Conservation (phyloP, 2,888 invertebrate genomes). For the Drosophila glabriapex region DNA sequence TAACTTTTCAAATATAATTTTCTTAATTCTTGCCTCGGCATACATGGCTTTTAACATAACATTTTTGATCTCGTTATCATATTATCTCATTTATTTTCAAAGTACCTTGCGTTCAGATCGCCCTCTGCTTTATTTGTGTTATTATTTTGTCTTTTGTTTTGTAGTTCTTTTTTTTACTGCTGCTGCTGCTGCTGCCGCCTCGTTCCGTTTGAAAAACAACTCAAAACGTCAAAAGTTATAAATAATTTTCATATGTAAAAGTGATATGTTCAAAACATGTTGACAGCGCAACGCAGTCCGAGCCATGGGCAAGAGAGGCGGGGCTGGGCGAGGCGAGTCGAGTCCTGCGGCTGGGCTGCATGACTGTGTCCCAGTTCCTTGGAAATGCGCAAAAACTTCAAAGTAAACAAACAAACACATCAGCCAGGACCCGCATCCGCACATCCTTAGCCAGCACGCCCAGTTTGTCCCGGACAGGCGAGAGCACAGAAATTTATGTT, state of each 20-base stretch:
- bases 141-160: slow-evolving; percentile 1
- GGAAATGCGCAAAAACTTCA: slow-evolving; percentile 74
- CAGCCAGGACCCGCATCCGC: slow-evolving; percentile 43
- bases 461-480: slow-evolving; percentile 22
- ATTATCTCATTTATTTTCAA: slow-evolving; percentile 29
- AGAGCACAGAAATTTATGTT: slow-evolving; percentile 69
- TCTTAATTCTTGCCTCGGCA: not conserved
- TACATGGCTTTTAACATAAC: not conserved
- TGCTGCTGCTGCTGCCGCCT: slow-evolving; percentile 10
- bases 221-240: slow-evolving; percentile 80
- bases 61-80: not conserved
- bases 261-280: slow-evolving; percentile 81
- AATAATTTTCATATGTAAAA: slow-evolving; percentile 80
- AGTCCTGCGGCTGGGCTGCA: slow-evolving; percentile 49
- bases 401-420: slow-evolving; percentile 81
- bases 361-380: slow-evolving; percentile 67
- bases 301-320: not conserved
- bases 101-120: not conserved
- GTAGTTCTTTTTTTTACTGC: slow-evolving; percentile 5
- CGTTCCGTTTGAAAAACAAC: slow-evolving; percentile 59
- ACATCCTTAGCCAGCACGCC: slow-evolving; percentile 1
- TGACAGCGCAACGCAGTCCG: slow-evolving; percentile 65
- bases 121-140: slow-evolving; percentile 13
- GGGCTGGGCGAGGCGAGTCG: not conserved
- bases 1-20: not conserved